Evolutionary conservation across 1,140 invertebrate species (phyloP), one percentile per base, ranked within the genome.

Genomic region (Calliopsis andreniformis): DNA sequence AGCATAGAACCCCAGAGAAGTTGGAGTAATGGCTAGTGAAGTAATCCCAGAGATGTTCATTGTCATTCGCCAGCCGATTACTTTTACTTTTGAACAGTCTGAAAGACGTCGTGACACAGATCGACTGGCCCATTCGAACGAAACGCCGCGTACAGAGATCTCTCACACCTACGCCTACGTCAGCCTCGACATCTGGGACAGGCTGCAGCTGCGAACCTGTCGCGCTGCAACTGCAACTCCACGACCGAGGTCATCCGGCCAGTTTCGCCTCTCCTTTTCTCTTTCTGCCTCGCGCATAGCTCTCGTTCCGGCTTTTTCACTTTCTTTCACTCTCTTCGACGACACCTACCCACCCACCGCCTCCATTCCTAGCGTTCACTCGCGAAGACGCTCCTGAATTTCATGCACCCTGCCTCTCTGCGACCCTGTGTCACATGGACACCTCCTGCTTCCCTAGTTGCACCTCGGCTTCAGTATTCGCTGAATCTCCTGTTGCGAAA

Each of bases 191-290:
- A 76, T 76, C 63, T 43, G 78, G 47, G 64, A 82, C 80, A 76
- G 68, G 79, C 80, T 55, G 75, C 63, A 71, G 62, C 70, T 73
- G 76, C 76, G 56, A 78, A 81, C 66, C 78, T 79, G 63, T 63
- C 75, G 69, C 68, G 61, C 47, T 70, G 59, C 62, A 66, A 59
- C 63, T 69, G 70, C 79, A 76, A 58, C 75, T 70, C 51, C 63
- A 51, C 67, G 53, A 70, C 69, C 80, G 82, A 82, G 80, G 80
- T 84, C 82, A 82, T 72, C 63, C 80, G 62, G 70, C 61, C 82
- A 76, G 71, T 55, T 61, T 77, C 72, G 59, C 59, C 43, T 49
- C 66, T 70, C 58, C 18, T 35, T 61, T 45, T 64, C 47, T 20
- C 49, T n/a, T 45, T 32, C 23, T 12, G 63, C 35, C 28, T 25